These are phyloP conservation scores for Mellilla xanthometata DNA, from an alignment of 2,888 invertebrate species.

Conservation along the genomic window DNA sequence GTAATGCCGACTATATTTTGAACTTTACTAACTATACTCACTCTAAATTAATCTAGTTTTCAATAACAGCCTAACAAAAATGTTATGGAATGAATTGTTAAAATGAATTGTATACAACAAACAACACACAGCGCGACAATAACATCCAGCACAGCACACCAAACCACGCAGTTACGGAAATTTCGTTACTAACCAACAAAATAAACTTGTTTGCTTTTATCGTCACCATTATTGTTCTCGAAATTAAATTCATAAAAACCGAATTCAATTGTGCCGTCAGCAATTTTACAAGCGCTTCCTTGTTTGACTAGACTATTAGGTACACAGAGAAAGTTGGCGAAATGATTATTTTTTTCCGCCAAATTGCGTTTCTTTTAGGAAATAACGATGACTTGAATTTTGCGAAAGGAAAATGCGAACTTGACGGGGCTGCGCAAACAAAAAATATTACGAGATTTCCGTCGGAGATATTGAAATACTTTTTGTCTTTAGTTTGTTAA, in stretches of 20 bases:
- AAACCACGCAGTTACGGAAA: no score
- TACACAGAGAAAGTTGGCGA: conserved; percentile 38
- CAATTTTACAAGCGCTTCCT: conserved; percentile 34
- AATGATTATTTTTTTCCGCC: conserved; percentile 54
- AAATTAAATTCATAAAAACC: conserved; percentile 21
- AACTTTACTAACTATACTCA: no score
- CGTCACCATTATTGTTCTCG: not conserved
- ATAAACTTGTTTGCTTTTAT: not conserved
- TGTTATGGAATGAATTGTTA: no score
- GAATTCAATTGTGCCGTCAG: conserved; percentile 30
- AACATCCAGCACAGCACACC: no score
- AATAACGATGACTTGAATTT: conserved; percentile 58
- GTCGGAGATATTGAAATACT: conserved; percentile 43
- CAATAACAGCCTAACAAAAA: no score
- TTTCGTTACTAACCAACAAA: not conserved
- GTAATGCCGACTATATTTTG: no score
- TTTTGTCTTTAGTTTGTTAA: conserved; percentile 33
- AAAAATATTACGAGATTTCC: conserved; percentile 51
- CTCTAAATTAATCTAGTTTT: no score
- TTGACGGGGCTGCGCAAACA: conserved; percentile 41
- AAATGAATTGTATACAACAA: no score
- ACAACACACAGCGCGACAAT: no score
- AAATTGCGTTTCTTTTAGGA: conserved; percentile 48
- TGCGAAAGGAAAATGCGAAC: conserved; percentile 42
- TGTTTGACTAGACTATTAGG: conserved; percentile 33